A percentile compares a stretch with the other conserved stretches of the same genome.
phyloP scores from a whole-genome alignment of 2,113 vertebrate species.

The Dromiciops gliroides region DNA sequence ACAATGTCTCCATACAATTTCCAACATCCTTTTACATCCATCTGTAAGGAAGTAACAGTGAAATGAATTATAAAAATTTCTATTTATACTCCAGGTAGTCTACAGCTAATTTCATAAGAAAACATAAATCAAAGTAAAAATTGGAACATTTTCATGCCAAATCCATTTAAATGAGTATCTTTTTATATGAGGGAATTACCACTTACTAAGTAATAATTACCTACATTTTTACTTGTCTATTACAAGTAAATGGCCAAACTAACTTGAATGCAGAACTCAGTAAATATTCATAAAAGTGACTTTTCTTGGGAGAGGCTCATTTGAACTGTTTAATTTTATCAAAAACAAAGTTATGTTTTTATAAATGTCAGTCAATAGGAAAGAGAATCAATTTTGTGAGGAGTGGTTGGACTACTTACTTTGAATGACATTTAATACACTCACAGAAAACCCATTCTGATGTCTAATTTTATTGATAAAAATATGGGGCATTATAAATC shows the following conservation, averaged over 20 bases:
- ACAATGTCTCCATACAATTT: background rate
- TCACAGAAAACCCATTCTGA: background rate
- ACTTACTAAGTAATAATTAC: background rate
- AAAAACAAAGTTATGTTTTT: conserved; percentile 16
- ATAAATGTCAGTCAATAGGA: background rate
- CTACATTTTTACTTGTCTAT: background rate
- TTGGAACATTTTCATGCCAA: background rate
- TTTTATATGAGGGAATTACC: background rate
- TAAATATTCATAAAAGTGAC: background rate
- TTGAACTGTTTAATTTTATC: background rate
- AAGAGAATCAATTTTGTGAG: background rate
- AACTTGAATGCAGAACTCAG: background rate
- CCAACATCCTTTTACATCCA: background rate
- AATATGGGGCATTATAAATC: background rate
- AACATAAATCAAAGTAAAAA: background rate
- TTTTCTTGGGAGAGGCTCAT: background rate
- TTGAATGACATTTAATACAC: background rate
- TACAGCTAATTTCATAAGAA: background rate
- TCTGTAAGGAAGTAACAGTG: background rate
- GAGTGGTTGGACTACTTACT: background rate
- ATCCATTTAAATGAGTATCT: background rate
- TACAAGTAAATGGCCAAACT: background rate
- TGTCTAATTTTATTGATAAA: background rate
- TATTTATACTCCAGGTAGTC: background rate
- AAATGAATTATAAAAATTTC: background rate